Conservation (phyloP, 2,888 invertebrate genomes). For the Deilephila porcellus region DNA sequence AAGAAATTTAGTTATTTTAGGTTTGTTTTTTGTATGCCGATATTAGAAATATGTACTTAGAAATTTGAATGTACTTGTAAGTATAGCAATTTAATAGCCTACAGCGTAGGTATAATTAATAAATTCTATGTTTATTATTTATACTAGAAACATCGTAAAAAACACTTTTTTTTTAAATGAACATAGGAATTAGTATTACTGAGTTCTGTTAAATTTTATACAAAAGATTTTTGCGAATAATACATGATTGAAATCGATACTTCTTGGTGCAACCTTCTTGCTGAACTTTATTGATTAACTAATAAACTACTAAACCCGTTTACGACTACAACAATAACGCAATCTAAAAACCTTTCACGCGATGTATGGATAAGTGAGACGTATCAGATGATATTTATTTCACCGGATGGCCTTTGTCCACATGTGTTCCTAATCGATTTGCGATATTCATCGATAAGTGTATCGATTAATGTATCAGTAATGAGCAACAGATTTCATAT, state of each 20-base stretch:
- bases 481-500: not conserved
- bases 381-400: slow-evolving; percentile 82
- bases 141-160: too few relatives aligned
- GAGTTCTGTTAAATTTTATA: too few relatives aligned
- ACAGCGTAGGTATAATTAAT: too few relatives aligned
- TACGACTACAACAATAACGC: slow-evolving; percentile 73
- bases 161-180: too few relatives aligned
- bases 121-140: too few relatives aligned
- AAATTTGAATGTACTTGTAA: too few relatives aligned
- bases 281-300: not conserved
- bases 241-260: not conserved
- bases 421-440: slow-evolving; percentile 34
- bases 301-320: slow-evolving; percentile 51
- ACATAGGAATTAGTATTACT: too few relatives aligned
- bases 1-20: too few relatives aligned
- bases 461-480: not conserved
- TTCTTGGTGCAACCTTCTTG: not conserved
- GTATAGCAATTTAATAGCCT: too few relatives aligned
- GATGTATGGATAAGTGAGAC: slow-evolving; percentile 71
- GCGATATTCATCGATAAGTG: slow-evolving; percentile 57
- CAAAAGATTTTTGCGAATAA: too few relatives aligned
- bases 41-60: too few relatives aligned
- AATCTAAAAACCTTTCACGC: slow-evolving; percentile 71
- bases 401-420: slow-evolving; percentile 34
- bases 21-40: too few relatives aligned